phyloP scores from a whole-genome alignment of 2,113 vertebrate genomes.

The Lanius ludovicianus region DNA sequence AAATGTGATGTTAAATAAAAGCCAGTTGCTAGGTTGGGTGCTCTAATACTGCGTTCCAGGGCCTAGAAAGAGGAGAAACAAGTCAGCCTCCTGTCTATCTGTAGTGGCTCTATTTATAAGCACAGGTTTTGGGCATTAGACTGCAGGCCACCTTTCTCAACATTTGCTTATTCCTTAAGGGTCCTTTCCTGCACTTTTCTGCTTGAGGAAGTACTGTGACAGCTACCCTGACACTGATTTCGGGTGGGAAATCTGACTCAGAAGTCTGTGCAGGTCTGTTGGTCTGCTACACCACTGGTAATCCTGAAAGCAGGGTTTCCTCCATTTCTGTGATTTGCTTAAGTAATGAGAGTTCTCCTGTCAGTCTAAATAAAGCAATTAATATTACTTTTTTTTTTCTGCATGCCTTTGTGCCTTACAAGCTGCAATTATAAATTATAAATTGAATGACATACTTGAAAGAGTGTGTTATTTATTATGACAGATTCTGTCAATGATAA shows the following conservation, averaged over 20 bases:
- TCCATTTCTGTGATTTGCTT: not conserved
- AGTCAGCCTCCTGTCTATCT: not conserved
- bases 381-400: not conserved
- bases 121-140: not conserved
- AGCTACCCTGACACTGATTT: not conserved
- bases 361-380: not conserved
- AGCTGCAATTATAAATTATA: not conserved
- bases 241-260: not conserved
- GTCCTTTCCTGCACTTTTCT: not conserved
- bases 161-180: not conserved
- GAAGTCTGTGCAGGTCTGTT: not conserved
- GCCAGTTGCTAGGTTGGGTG: not conserved
- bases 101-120: not conserved
- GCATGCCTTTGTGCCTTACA: not conserved
- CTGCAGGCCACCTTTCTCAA: not conserved
- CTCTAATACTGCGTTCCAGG: not conserved
- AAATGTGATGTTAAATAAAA: not conserved
- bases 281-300: not conserved
- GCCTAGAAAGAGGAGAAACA: not conserved
- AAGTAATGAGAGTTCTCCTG: not conserved
- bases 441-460: not conserved
- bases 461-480: not conserved
- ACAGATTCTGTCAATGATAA: not conserved
- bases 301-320: not conserved
- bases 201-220: accelerated